Base-by-base conservation (phyloP, 2,113 vertebrate genomes). In the Peromyscus polionotus region DNA sequence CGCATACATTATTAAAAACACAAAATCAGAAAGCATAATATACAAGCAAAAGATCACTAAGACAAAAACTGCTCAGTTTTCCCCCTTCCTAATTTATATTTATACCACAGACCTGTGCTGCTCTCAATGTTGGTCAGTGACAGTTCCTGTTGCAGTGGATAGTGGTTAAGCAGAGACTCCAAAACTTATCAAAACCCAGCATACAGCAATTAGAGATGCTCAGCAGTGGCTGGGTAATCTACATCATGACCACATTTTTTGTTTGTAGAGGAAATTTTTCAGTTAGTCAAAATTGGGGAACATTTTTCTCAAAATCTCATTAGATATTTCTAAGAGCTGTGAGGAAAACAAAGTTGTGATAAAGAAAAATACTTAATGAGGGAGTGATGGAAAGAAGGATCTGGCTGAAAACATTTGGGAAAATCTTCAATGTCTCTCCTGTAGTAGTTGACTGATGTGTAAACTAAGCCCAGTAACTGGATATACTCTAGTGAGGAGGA, bases 171-270 rank as follows among this genome's bases (percentile, higher is more conserved):
- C 19, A 81, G 9, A n/a, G 51, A 22, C 33, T 81, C 33, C 20
- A 4, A 59, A 22, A n/a, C 1, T 22, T 57, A 10, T n/a, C 51
- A 57, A 81, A 36, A 36, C 17, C 33, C 51, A 33, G 20, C 22
- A 4, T 10, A 57, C 1, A 33, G 16, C 4, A n/a, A 22, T 57
- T 22, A 36, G 77, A 0, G 9, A 3, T 9, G 16, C 0, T 51
- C 48, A 36, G 0, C 9, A 54, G 31, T 54, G 19, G 1, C 17
- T 57, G 28, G 31, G 51, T 36, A 80, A 36, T n/a, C 51, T 57
- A 22, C 9, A n/a, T 57, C 17, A 22, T 57, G 17, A 17, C 8
- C 2, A 36, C 33, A 57, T 17, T 22, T 54, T 10, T 80, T 22
- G 31, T 57, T 57, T 54, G 19, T 80, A n/a, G 33, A 57, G 10